phyloP scores from a whole-genome alignment of 2,797 vertebrate species.

The Streptopelia turtur region DNA sequence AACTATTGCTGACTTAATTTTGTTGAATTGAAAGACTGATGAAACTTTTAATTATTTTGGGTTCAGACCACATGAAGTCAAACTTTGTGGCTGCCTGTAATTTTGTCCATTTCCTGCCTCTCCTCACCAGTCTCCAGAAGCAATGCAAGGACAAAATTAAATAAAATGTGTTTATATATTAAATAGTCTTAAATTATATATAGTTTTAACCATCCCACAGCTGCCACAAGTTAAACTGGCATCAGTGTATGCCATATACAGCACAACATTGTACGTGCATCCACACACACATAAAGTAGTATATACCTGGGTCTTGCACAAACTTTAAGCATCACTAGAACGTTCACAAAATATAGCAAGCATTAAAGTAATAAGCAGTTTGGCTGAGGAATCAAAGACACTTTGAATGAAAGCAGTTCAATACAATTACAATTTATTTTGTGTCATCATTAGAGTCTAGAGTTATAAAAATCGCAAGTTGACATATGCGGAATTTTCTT shows the following conservation, averaged over 20 bases:
- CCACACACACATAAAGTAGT: not conserved
- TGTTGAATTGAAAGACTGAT: not conserved
- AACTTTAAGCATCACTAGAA: not conserved
- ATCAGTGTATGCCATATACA: not conserved
- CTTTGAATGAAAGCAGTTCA: not conserved
- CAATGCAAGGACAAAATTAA: not conserved
- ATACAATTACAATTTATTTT: not conserved
- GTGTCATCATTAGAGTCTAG: not conserved
- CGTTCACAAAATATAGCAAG: not conserved
- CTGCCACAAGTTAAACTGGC: not conserved
- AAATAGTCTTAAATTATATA: not conserved
- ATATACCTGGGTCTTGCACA: not conserved
- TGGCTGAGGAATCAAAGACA: not conserved
- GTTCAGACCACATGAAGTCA: not conserved
- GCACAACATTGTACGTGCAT: fast-evolving
- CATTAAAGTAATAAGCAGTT: not conserved
- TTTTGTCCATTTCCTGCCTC: constrained; percentile 19
- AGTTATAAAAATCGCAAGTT: not conserved
- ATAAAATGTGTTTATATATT: not conserved
- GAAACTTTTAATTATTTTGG: not conserved
- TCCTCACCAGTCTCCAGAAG: not conserved
- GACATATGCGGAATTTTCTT: not conserved
- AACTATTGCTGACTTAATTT: not conserved
- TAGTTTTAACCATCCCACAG: not conserved
- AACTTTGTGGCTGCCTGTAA: not conserved